A percentile compares a stretch with the other conserved stretches of the same genome.
These are phyloP conservation scores for Platygyra sinensis DNA, from an alignment of 64 coral and sea anemone genomes.

Conservation along the genomic window DNA sequence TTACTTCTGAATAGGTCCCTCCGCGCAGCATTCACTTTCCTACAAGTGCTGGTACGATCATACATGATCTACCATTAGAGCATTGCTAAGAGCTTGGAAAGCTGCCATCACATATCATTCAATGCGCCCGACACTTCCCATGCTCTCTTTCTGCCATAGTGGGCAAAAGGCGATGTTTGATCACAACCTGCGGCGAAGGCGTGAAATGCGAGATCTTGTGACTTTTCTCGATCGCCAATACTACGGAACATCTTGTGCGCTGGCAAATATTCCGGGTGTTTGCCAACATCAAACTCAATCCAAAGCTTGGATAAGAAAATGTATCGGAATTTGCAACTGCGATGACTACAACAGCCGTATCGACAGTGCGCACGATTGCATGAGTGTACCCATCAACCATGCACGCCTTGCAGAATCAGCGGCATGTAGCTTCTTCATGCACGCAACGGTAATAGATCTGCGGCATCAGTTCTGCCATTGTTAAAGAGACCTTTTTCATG, in stretches of 20 bases:
- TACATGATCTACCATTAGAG: slow-evolving; percentile 15
- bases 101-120: slow-evolving; percentile 14
- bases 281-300: slow-evolving; percentile 42
- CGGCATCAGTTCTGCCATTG: slow-evolving; percentile 10
- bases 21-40: slow-evolving; percentile 36
- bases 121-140: slow-evolving; percentile 16
- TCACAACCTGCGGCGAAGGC: background rate
- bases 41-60: slow-evolving; percentile 43
- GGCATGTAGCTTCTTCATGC: no score
- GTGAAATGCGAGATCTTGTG: slow-evolving; percentile 37
- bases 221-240: slow-evolving; percentile 11
- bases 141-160: slow-evolving; percentile 43
- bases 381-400: slow-evolving; percentile 10
- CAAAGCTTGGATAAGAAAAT: no score
- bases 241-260: background rate
- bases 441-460: slow-evolving; percentile 5
- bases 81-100: background rate
- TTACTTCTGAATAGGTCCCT: slow-evolving; percentile 67
- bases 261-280: slow-evolving; percentile 31
- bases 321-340: background rate
- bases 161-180: no score
- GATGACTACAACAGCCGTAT: slow-evolving; percentile 39
- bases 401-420: slow-evolving; percentile 17
- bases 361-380: slow-evolving; percentile 26
- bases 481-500: slow-evolving; percentile 25